These are phyloP conservation scores for Desmophyllum pertusum DNA, from an alignment of 92 coral and sea anemone species.

Conservation along the genomic window DNA sequence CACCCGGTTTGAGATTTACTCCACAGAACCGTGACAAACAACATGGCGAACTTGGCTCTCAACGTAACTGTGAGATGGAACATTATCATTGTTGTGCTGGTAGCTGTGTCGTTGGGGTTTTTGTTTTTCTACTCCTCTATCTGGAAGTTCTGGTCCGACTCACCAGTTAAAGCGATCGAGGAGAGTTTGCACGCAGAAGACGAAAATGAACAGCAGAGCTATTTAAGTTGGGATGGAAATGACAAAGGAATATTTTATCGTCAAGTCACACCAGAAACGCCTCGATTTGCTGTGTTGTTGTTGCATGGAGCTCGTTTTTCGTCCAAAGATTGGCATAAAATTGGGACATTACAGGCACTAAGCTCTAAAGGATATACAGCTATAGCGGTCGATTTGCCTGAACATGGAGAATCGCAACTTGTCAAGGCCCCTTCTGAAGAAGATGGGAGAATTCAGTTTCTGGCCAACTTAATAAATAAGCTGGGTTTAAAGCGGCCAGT, in stretches of 20 bases:
- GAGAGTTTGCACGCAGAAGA: slow-evolving; percentile 4
- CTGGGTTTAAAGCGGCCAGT: slow-evolving; percentile 58
- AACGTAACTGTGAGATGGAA: slow-evolving; percentile 67
- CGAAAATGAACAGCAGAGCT: slow-evolving; percentile 18
- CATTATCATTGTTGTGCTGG: slow-evolving; percentile 34
- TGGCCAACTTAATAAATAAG: slow-evolving; percentile 47
- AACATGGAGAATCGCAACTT: slow-evolving; percentile 61
- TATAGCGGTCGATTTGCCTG: slow-evolving; percentile 81
- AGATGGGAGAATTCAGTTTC: slow-evolving; percentile 54
- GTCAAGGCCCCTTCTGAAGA: slow-evolving; percentile 40
- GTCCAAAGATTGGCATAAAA: slow-evolving; percentile 76
- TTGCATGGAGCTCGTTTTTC: slow-evolving; percentile 80
- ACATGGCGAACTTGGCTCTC: slow-evolving; percentile 67
- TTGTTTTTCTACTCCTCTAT: slow-evolving; percentile 35
- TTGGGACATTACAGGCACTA: slow-evolving; percentile 72
- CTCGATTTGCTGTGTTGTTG: slow-evolving; percentile 52
- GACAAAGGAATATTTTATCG: slow-evolving; percentile 75
- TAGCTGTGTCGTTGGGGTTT: slow-evolving; percentile 16
- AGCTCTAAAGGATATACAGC: slow-evolving; percentile 69
- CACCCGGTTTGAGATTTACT: not conserved
- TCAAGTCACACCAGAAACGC: slow-evolving; percentile 42
- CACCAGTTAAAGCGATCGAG: not conserved
- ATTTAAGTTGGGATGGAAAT: slow-evolving; percentile 47
- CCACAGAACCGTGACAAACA: no score
- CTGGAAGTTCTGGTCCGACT: slow-evolving; percentile 22